Evolutionary conservation across 2,797 vertebrate genomes (phyloP).

Genomic region (Numenius phaeopus): DNA sequence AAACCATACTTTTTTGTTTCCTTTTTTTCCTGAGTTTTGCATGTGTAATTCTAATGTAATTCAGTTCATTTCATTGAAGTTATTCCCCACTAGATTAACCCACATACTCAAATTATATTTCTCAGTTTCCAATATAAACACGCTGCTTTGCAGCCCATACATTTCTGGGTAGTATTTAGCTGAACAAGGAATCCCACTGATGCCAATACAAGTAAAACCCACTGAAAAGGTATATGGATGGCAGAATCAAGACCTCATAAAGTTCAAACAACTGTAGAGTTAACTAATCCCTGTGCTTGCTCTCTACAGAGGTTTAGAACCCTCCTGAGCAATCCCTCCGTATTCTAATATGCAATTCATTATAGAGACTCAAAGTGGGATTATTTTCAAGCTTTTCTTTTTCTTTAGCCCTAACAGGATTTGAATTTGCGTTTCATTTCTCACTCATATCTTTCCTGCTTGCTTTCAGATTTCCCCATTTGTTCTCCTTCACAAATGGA

Average conservation of each 20-base stretch:
- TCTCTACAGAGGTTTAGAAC: constrained; percentile 40
- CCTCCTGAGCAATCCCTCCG: not conserved
- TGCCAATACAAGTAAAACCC: constrained; percentile 12
- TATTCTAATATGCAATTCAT: constrained; percentile 51
- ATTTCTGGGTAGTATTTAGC: not conserved
- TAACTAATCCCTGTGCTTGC: constrained; percentile 39
- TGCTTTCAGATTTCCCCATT: constrained; percentile 61
- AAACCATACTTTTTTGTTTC: not conserved
- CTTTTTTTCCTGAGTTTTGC: not conserved
- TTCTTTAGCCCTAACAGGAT: constrained; percentile 62
- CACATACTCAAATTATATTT: constrained; percentile 7
- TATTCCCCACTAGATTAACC: constrained; percentile 18
- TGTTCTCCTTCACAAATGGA: constrained; percentile 56
- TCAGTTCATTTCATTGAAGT: not conserved
- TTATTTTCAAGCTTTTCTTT: constrained; percentile 54
- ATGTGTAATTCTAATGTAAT: constrained; percentile 49
- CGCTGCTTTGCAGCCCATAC: not conserved
- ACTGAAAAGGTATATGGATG: constrained; percentile 13
- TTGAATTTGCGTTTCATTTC: constrained; percentile 56
- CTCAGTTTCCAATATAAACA: constrained; percentile 43
- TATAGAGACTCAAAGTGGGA: constrained; percentile 31
- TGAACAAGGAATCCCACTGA: not conserved
- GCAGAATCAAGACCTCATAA: constrained; percentile 48
- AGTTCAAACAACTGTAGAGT: constrained; percentile 28
- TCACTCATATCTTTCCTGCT: constrained; percentile 55